Percentiles rank a stretch among this genome's conserved stretches.
These are phyloP conservation scores for Xerus rutilus DNA, from an alignment of 2,797 vertebrate species.

Conservation along the genomic window DNA sequence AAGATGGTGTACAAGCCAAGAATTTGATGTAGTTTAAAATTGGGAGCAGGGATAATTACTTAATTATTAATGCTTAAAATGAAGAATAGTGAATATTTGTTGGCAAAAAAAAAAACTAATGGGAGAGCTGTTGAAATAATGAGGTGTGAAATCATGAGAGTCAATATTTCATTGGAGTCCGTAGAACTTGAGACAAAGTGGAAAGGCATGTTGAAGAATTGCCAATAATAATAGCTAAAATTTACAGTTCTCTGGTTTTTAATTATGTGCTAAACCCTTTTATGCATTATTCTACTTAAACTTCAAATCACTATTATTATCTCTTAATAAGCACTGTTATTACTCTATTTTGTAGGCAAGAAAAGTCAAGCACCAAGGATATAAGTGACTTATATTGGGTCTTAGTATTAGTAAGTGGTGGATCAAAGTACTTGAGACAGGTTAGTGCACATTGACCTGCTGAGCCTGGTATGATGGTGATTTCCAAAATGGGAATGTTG, in stretches of 20 bases:
- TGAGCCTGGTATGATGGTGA: background rate
- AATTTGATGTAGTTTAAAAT: background rate
- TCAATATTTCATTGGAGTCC: background rate
- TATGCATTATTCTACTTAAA: background rate
- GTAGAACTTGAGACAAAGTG: background rate
- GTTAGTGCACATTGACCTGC: background rate
- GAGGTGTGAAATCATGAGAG: background rate
- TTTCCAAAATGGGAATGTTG: background rate
- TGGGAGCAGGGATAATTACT: background rate
- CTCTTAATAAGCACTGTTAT: background rate
- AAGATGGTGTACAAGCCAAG: background rate
- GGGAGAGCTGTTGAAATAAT: background rate
- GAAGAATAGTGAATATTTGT: background rate
- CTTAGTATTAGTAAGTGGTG: background rate
- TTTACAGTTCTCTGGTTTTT: background rate
- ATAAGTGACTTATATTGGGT: background rate
- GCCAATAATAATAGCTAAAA: background rate
- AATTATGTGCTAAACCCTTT: background rate
- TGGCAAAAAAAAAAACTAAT: background rate
- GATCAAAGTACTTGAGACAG: background rate
- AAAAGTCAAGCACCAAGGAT: background rate
- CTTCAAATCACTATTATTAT: background rate
- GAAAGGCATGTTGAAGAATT: background rate
- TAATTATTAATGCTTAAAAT: background rate
- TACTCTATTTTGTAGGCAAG: background rate